These are phyloP conservation scores for Leptarthrus brevirostris DNA, from an alignment of 2,888 invertebrate genomes.

Conservation along the genomic window DNA sequence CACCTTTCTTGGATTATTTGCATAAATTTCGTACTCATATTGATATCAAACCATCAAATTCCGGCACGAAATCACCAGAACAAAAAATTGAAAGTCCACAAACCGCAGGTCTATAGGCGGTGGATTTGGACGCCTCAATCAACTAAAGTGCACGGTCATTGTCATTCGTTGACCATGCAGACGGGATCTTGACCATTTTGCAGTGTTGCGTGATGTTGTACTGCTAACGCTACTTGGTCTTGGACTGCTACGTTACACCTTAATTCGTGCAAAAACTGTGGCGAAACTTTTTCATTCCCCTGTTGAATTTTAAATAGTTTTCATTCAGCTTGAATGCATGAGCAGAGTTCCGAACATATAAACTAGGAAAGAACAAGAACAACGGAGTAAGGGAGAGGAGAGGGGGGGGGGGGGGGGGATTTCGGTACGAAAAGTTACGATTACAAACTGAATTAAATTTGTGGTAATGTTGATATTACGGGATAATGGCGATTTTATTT, in stretches of 20 bases:
- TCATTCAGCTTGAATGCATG: not conserved
- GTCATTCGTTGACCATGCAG: conserved; percentile 28
- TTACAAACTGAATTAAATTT: no score
- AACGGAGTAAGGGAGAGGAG: no score
- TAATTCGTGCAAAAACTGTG: not conserved
- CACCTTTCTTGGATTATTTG: conserved; percentile 30
- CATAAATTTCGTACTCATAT: conserved; percentile 23
- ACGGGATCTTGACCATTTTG: conserved; percentile 9
- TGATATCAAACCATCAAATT: conserved; percentile 39
- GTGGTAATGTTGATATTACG: no score
- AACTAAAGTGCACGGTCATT: conserved; percentile 34
- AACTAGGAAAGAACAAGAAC: not conserved
- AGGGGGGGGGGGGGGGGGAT: no score
- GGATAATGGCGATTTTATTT: no score
- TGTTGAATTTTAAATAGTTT: conserved; percentile 14
- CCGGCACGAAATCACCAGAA: conserved; percentile 32
- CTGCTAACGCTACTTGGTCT: not conserved
- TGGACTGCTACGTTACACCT: not conserved
- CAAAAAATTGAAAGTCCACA: conserved; percentile 40
- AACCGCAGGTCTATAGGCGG: not conserved
- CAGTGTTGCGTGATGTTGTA: conserved; percentile 15
- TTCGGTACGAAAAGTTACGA: no score
- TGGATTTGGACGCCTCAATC: not conserved
- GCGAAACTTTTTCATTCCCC: not conserved
- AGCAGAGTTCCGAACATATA: not conserved